phyloP scores from a whole-genome alignment of 2,888 invertebrate species.

The Cosmorhoe ocellata region DNA sequence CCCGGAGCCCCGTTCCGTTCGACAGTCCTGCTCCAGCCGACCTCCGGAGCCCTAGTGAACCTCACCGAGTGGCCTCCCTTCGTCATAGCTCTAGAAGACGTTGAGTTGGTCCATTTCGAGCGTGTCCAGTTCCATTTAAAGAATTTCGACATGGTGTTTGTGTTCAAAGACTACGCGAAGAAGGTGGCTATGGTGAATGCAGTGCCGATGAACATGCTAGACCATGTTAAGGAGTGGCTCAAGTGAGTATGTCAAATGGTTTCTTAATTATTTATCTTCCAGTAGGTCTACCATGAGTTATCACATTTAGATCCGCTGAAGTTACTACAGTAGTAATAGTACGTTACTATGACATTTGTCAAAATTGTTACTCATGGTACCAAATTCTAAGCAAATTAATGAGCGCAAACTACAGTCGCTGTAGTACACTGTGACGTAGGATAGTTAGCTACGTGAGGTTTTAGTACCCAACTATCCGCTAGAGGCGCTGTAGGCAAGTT shows the following conservation, averaged over 20 bases:
- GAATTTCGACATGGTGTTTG: slow-evolving; percentile 99
- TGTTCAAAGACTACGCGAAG: slow-evolving; percentile 98
- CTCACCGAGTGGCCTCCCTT: slow-evolving; percentile 99
- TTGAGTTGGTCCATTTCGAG: slow-evolving; percentile 99
- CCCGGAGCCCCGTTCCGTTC: slow-evolving; percentile 98
- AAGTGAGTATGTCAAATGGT: slow-evolving; percentile 87
- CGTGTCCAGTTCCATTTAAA: slow-evolving; percentile 99
- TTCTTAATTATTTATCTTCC: too few relatives aligned
- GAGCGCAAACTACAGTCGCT: too few relatives aligned
- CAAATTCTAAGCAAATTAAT: too few relatives aligned
- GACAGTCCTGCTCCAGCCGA: slow-evolving; percentile 97
- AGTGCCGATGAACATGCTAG: slow-evolving; percentile 99
- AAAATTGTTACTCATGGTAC: too few relatives aligned
- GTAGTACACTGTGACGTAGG: too few relatives aligned
- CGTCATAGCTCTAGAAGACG: slow-evolving; percentile 98
- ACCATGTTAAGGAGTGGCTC: slow-evolving; percentile 99
- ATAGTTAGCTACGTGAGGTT: too few relatives aligned
- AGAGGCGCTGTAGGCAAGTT: too few relatives aligned
- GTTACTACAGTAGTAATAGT: too few relatives aligned
- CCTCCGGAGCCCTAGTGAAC: slow-evolving; percentile 98
- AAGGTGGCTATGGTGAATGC: slow-evolving; percentile 99
- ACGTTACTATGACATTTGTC: too few relatives aligned
- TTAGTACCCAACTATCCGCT: too few relatives aligned
- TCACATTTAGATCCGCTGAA: too few relatives aligned
- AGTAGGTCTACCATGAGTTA: too few relatives aligned